Base-by-base conservation (phyloP, 2,888 invertebrate genomes). In the Muschampia plurimacula region DNA sequence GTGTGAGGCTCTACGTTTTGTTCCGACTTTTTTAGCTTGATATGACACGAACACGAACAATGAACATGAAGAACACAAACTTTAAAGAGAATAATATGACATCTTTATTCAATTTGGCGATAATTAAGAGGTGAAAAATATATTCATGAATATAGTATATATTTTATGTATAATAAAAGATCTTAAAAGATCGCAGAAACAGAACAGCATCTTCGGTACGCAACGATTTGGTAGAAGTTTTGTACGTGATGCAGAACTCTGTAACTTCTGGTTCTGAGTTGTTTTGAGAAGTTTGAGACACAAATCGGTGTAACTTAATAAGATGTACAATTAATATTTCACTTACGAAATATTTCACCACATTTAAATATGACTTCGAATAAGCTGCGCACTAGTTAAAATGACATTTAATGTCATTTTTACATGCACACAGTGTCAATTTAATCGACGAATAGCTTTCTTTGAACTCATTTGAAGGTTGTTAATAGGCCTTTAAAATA, bases 121-220 rank as follows among this genome's bases (percentile, higher is more conserved):
- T 28, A 28, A 28, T 28, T 28, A 28, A 28, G 28, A 28, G 28
- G 28, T 28, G 28, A 28, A 28, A 28, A 28, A 2, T 28, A 28
- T 28, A 28, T n/a, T n/a, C n/a, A n/a, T n/a, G n/a, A n/a, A n/a
- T n/a, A n/a, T n/a, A n/a, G n/a, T n/a, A 28, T 28, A 28, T 28
- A 28, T 28, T 28, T 28, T 28, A 28, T 28, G 28, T 28, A 28
- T 28, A 2, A 2, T 2, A 28, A 28, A 1, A 68, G 32, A 36
- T 60, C 60, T 8, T 69, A 9, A 39, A 57, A 66, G 65, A 70
- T 59, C 49, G 65, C 49, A 52, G 49, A 44, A 71, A 66, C 46
- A 71, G 66, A 71, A 66, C 46, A 71, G 66, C 65, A 60, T 65
- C 60, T 62, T 65, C 65, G 70, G 59, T 70, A 62, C 67, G 22